Conservation (phyloP, 2,113 vertebrate genomes). For the Protobothrops mucrosquamatus region DNA sequence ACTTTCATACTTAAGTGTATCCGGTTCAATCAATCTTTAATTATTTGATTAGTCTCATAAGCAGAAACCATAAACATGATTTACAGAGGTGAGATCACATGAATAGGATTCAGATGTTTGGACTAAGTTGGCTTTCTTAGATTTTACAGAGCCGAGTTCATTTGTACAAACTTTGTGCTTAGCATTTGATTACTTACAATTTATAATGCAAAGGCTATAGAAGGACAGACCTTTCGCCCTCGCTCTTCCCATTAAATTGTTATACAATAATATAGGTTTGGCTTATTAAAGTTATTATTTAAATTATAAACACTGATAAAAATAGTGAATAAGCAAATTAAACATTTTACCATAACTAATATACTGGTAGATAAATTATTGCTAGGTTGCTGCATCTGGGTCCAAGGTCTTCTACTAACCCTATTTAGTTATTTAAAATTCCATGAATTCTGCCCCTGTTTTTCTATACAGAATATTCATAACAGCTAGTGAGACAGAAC, state of each 20-base stretch:
- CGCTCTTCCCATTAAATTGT: neutral
- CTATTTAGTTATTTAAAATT: neutral
- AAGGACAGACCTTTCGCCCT: neutral
- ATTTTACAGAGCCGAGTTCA: neutral
- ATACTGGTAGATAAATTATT: neutral
- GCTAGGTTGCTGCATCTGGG: neutral
- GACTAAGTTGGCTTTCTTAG: neutral
- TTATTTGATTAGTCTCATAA: neutral
- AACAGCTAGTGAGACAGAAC: neutral
- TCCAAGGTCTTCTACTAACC: neutral
- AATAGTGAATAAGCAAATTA: neutral
- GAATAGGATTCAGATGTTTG: neutral
- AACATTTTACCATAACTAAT: neutral
- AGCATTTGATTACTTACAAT: neutral
- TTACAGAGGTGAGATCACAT: neutral
- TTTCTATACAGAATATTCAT: neutral
- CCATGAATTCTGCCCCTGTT: neutral
- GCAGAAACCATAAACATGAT: neutral
- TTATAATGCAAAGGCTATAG: neutral
- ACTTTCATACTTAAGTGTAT: neutral
- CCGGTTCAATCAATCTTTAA: neutral
- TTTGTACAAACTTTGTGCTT: neutral
- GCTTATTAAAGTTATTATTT: neutral
- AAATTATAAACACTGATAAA: neutral
- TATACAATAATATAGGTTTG: neutral